Evolutionary conservation across 2,113 vertebrate genomes (phyloP), one percentile per base, ranked within the genome.

Genomic region (Hucho hucho): DNA sequence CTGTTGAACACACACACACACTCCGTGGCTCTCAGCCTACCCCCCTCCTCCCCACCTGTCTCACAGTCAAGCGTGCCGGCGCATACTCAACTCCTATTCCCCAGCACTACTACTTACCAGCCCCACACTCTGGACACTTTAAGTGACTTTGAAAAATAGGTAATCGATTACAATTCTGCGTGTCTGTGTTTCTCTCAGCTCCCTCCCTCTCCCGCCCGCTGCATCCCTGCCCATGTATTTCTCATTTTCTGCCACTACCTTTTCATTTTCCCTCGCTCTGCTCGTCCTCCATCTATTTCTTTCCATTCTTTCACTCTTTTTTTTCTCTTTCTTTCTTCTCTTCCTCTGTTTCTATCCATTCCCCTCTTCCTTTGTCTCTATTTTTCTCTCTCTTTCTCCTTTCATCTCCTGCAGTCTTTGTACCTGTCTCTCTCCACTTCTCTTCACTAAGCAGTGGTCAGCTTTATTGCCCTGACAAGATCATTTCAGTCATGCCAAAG

Each of bases 101-200:
- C 73, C 83, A 46, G 81, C 82, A 79, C 84, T 88, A 90, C 93
- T 94, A 92, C 93, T 95, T 94, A 94, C 78, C 94, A 86, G 88
- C 86, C 86, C 86, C 89, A 75, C 84, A 90, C 93, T 88, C 91
- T 93, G 93, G 93, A 95, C 89, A 90, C 89, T 92, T 93, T 95
- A 95, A 95, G 93, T 95, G 95, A 96, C 94, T 95, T 96, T 95
- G 95, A 95, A 94, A 96, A 97, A 97, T 95, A 95, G 95, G 91
- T 95, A 96, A 96, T 96, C 95, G 94, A 96, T 96, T 95, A 95
- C 92, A 94, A 94, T 95, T 94, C 94, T 91, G 90, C 78, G 84
- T 87, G 90, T 89, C 87, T 88, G 79, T 89, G 75, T 75, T 76
- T 92, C 89, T 89, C 89, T 84, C 87, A 69, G 87, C 87, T 86